These are phyloP conservation scores for Anolis carolinensis DNA, from an alignment of 2,113 vertebrate species.

Conservation along the genomic window DNA sequence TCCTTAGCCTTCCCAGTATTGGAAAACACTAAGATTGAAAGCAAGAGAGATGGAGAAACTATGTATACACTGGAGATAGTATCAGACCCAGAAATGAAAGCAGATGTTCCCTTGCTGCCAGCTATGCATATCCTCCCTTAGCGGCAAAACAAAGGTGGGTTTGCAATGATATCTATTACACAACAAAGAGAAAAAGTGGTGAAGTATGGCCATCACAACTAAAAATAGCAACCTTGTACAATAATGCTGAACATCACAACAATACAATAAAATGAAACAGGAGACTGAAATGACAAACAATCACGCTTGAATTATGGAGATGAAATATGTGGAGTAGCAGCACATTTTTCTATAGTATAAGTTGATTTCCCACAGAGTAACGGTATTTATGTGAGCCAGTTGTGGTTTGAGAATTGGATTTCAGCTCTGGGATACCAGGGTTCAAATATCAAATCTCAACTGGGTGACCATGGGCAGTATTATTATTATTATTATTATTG, in stretches of 20 bases:
- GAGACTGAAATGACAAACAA: neutral
- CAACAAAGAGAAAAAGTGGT: neutral
- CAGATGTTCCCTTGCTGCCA: slow-evolving; percentile 9
- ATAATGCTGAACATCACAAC: neutral
- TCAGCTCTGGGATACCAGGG: no score
- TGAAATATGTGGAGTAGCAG: neutral
- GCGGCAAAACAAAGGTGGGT: neutral
- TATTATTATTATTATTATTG: no score
- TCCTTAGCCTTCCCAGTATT: neutral
- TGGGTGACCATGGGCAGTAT: no score
- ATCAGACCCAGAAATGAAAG: neutral
- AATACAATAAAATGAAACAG: neutral
- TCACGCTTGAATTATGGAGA: neutral
- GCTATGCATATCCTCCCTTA: neutral
- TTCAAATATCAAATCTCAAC: no score
- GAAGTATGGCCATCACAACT: neutral
- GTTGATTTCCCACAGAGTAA: neutral
- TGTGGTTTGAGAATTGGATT: no score
- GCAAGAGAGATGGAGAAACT: neutral
- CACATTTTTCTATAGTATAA: neutral
- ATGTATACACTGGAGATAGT: slow-evolving; percentile 6
- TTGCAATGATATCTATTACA: neutral
- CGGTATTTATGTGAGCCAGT: neutral
- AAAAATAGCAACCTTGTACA: neutral
- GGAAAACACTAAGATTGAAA: neutral